Evolutionary conservation across 2,888 invertebrate genomes (phyloP).

Genomic region (Noctua janthina): DNA sequence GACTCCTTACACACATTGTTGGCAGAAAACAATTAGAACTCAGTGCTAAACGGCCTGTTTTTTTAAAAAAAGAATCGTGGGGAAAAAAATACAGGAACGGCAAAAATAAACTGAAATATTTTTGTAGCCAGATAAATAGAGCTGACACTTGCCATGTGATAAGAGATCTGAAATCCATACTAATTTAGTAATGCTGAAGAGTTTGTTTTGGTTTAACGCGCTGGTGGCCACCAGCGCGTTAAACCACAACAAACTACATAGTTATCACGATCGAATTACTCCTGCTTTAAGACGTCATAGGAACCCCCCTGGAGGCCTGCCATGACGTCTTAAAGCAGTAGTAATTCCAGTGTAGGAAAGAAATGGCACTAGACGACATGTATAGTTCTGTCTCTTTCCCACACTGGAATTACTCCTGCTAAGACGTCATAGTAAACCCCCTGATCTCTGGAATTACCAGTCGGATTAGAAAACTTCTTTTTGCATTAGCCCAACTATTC

Average conservation of each 20-base stretch:
- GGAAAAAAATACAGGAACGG: no score
- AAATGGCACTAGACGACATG: no score
- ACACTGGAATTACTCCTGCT: no score
- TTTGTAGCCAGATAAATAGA: not conserved
- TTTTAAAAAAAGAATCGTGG: not conserved
- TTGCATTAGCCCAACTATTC: not conserved
- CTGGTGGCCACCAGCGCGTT: no score
- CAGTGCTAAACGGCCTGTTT: conserved; percentile 12
- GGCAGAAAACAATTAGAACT: conserved; percentile 38
- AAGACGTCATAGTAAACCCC: no score
- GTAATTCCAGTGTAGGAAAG: no score
- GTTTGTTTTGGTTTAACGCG: not conserved
- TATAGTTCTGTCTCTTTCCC: no score
- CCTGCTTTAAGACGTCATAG: no score
- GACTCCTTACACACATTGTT: conserved; percentile 56
- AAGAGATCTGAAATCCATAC: not conserved
- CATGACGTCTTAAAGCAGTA: no score
- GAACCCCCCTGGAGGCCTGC: no score
- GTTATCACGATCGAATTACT: no score
- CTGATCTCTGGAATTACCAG: not conserved
- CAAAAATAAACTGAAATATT: not conserved
- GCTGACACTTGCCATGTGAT: conserved; percentile 3
- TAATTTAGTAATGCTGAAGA: not conserved
- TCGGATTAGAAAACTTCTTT: not conserved
- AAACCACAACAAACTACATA: no score